Conservation (phyloP, 2,113 vertebrate genomes). For the Atherinomorus stipes region DNA sequence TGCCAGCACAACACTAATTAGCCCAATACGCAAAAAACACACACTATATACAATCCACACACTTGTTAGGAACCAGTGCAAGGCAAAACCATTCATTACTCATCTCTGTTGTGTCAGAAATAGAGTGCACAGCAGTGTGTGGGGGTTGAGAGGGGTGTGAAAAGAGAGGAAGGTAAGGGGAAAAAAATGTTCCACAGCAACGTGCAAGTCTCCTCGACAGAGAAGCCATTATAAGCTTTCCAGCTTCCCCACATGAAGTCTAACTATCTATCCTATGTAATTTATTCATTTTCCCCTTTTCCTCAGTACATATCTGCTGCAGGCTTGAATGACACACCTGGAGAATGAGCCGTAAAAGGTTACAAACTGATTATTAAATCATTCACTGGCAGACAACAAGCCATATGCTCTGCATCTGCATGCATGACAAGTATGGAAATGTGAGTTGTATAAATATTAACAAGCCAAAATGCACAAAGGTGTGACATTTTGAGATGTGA, state of each 20-base stretch:
- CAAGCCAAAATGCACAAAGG: conserved; percentile 54
- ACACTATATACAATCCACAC: conserved; percentile 63
- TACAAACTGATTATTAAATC: conserved; percentile 78
- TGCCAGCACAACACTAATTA: conserved; percentile 67
- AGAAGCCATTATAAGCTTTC: conserved; percentile 59
- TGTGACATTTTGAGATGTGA: conserved; percentile 42
- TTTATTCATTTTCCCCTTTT: conserved; percentile 65
- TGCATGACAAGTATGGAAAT: conserved; percentile 74
- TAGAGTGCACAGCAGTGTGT: conserved; percentile 60
- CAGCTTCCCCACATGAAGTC: conserved; percentile 50
- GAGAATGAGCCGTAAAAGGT: conserved; percentile 65
- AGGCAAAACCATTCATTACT: conserved; percentile 72
- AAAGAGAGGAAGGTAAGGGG: conserved; percentile 40
- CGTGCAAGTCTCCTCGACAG: conserved; percentile 40
- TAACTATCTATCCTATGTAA: conserved; percentile 52
- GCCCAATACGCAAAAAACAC: conserved; percentile 62
- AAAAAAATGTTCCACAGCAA: conserved; percentile 46
- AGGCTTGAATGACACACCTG: conserved; percentile 68
- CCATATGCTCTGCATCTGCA: conserved; percentile 72
- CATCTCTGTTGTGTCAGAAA: conserved; percentile 72
- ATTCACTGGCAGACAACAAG: conserved; percentile 66
- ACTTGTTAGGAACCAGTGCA: conserved; percentile 65
- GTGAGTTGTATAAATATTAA: conserved; percentile 77
- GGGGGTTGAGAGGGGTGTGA: conserved; percentile 62
- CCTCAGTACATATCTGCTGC: conserved; percentile 36